Base-by-base conservation (phyloP, 2,113 vertebrate genomes). In the Mobula hypostoma region DNA sequence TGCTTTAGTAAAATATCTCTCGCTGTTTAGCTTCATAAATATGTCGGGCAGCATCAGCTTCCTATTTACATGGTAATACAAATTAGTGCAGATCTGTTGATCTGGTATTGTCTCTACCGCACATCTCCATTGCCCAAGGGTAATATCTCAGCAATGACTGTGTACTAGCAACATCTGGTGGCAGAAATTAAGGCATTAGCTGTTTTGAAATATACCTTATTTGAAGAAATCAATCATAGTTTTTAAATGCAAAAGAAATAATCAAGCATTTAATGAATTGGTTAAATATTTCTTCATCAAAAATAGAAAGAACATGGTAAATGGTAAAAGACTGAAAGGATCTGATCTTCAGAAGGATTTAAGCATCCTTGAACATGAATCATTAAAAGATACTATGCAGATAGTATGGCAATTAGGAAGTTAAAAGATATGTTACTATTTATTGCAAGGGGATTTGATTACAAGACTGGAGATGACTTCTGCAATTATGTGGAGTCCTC, bases 131-230 rank as follows among this genome's bases (percentile, higher is more conserved):
- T 40, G 36, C 68, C 70, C 36, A 48, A 27, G 36, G 48, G 68
- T 72, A 7, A 11, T 17, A 29, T 6, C 40, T 9, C 19, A 24
- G 88, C 32, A 40, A 40, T 40, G 70, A 24, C 6, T 40, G 66
- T 72, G n/a, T 36, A 92, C 87, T 68, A 90, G 29, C 87, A 92
- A 92, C 70, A 93, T 74, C 36, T 74, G 72, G 68, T 74, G 68
- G 68, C 68, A 74, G 90, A 74, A 93, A 93, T 72, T 74, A 15
- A 48, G 29, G 19, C 40, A 32, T 48, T 48, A 48, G 70, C 66
- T 93, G 68, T 74, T 66, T 83, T 83, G 27, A 21, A 83, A 83
- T 83, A 8, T 17, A 56, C 7, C 24, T 63, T 66, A 63, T n/a
- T 32, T 63, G 12, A 58, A 32, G 58, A 63, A n/a, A 61, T 66